Evolutionary conservation across 2,113 vertebrate genomes (phyloP).

Genomic region (Eurypyga helias): DNA sequence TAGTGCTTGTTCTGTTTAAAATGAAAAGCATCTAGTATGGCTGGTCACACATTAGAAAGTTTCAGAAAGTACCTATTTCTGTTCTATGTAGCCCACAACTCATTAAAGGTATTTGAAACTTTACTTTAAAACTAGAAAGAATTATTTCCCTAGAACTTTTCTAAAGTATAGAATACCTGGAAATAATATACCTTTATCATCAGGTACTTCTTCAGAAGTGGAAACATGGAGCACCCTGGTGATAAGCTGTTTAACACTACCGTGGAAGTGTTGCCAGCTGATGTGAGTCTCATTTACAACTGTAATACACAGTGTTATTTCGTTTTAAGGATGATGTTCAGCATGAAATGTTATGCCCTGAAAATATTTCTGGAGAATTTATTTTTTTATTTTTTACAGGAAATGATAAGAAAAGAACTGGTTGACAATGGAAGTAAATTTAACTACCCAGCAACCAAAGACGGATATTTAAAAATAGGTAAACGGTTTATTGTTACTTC

Average conservation of each 20-base stretch:
- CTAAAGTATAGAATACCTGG: neutral
- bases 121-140: neutral
- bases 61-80: neutral
- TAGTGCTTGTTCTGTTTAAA: neutral
- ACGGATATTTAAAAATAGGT: conserved; percentile 79
- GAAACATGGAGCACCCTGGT: conserved; percentile 78
- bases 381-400: conserved; percentile 36
- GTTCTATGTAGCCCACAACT: neutral
- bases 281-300: conserved; percentile 75
- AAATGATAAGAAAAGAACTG: neutral
- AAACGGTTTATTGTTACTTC: neutral
- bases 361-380: neutral
- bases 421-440: neutral
- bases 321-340: neutral
- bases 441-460: conserved; percentile 59
- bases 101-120: neutral
- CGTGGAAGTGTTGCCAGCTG: conserved; percentile 80
- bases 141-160: neutral
- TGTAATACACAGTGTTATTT: neutral
- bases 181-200: neutral
- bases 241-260: conserved; percentile 85
- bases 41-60: neutral
- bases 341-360: neutral
- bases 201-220: conserved; percentile 86
- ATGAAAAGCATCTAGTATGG: neutral